Percentiles rank a stretch among this genome's conserved stretches.
phyloP scores from a whole-genome alignment of 30 jellyfish, hydroid and myxozoan genomes.

The Pelagia noctiluca region DNA sequence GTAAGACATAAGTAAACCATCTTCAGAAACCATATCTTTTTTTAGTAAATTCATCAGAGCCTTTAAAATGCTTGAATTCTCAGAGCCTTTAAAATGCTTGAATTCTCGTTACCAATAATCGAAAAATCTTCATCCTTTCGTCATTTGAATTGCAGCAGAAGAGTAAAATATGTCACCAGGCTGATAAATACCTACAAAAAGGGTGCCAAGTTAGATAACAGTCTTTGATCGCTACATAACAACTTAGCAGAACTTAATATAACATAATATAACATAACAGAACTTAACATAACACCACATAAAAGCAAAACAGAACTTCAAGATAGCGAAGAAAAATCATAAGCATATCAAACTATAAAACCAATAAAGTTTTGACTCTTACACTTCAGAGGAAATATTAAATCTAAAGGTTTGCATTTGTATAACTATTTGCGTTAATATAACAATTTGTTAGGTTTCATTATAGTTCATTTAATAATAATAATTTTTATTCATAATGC shows the following conservation, averaged over 20 bases:
- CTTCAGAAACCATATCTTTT: no score
- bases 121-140: no score
- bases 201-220: background rate
- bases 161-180: conserved; percentile 60
- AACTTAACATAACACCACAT: background rate
- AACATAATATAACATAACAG: background rate
- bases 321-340: background rate
- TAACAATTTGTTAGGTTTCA: background rate
- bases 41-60: no score
- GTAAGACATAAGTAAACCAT: no score
- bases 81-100: no score
- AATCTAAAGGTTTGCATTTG: background rate
- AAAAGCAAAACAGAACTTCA: no score
- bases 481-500: background rate
- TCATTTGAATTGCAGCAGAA: conserved; percentile 65
- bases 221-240: background rate
- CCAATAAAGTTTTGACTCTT: background rate
- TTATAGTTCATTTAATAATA: background rate
- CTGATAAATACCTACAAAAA: conserved; percentile 58
- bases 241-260: background rate
- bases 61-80: no score
- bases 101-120: no score
- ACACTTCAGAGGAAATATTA: background rate
- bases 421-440: background rate
- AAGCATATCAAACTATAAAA: background rate